phyloP scores from a whole-genome alignment of 2,797 vertebrate genomes.

The Masticophis lateralis region DNA sequence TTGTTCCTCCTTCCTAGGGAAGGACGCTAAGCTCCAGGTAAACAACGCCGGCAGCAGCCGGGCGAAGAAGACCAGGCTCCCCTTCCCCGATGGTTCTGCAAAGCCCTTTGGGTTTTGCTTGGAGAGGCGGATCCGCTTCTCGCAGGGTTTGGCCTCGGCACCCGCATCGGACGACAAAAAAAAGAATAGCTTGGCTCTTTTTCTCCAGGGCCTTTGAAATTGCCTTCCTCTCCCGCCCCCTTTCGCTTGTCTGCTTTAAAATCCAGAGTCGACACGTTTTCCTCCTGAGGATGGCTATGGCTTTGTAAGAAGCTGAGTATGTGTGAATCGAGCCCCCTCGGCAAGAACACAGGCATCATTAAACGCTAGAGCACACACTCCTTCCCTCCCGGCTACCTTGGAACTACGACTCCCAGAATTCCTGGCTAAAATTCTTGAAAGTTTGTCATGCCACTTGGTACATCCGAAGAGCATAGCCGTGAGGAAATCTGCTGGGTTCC shows the following conservation, averaged over 20 bases:
- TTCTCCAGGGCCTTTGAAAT: neutral
- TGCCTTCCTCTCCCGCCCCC: rapidly evolving
- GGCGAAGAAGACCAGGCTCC: neutral
- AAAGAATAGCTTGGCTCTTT: neutral
- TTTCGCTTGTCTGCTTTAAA: neutral
- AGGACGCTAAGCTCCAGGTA: neutral
- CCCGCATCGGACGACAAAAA: neutral
- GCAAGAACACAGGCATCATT: neutral
- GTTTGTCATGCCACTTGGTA: neutral
- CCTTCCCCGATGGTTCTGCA: neutral
- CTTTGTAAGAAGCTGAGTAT: neutral
- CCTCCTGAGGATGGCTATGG: neutral
- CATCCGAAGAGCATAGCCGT: neutral
- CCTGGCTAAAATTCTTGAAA: neutral
- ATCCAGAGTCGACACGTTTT: neutral
- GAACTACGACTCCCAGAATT: neutral
- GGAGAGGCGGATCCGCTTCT: neutral
- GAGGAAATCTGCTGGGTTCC: neutral
- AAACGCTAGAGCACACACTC: neutral
- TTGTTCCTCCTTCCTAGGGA: no score
- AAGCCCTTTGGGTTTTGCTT: neutral
- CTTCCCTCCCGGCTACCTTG: neutral
- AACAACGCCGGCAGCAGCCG: neutral
- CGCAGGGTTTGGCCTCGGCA: neutral
- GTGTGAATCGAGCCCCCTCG: neutral